These are phyloP conservation scores for Agelaius phoeniceus DNA, from an alignment of 2,113 vertebrate genomes.

Conservation along the genomic window DNA sequence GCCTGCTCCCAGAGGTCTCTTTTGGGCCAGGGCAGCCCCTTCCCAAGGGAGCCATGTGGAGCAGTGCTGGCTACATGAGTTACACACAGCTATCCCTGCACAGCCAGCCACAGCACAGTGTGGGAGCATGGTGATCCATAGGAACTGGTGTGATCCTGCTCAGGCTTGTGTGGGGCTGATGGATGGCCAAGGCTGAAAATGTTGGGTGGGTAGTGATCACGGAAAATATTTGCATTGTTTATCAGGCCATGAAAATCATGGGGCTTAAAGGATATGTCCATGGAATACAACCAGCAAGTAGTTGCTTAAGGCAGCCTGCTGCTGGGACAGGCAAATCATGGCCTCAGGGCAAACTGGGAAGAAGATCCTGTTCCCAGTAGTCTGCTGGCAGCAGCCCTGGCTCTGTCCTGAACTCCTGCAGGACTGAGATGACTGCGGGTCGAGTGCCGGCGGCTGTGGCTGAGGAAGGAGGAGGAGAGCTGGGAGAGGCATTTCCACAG, in stretches of 20 bases:
- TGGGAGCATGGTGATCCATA: background rate
- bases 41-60: rapidly evolving
- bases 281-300: background rate
- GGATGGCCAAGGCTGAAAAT: background rate
- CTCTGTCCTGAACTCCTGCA: background rate
- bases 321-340: background rate
- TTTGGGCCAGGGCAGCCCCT: background rate
- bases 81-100: background rate
- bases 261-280: background rate
- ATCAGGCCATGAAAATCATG: background rate
- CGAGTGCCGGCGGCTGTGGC: rapidly evolving
- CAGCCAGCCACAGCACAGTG: rapidly evolving
- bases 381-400: background rate
- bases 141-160: background rate
- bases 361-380: background rate
- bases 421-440: rapidly evolving
- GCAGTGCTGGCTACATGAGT: background rate
- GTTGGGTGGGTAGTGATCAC: background rate
- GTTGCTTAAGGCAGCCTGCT: background rate
- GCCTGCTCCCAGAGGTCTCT: background rate
- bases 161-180: background rate
- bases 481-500: background rate
- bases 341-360: background rate
- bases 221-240: background rate
- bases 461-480: background rate